Base-by-base conservation (phyloP, 2,113 vertebrate genomes). In the Suncus etruscus region DNA sequence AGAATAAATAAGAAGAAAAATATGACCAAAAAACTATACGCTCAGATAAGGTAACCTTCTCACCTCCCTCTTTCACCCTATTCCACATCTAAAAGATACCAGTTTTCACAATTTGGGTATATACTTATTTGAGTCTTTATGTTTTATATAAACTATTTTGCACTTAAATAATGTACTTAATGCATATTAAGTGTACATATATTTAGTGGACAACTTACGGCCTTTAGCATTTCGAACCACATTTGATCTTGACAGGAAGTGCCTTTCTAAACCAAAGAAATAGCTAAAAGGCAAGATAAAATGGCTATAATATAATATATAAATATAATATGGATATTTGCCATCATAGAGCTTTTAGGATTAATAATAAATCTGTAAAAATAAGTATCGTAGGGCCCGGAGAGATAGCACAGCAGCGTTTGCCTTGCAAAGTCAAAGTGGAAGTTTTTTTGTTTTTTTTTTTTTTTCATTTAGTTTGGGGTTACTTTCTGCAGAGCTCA, bases 191-290 rank as follows among this genome's bases (percentile, higher is more conserved):
- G 39, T 39, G 39, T 5, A 39, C 39, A 39, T 39, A 39, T 39
- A 39, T 39, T 39, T 39, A 74, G 45, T 20, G 50, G 0, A 1
- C 12, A 75, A 12, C 20, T 76, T 48, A 74, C 14, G 51, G 39
- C 68, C 29, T 61, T 70, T 76, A 39, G 31, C 75, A 11, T 89
- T 87, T 48, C 45, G 4, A 91, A 82, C 48, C 22, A 39, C 65
- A 11, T 82, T 88, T 85, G 65, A 24, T 51, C 68, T 79, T 78
- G 39, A 39, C 51, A 31, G 3, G 63, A 90, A 91, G 9, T 75
- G 15, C 15, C 32, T 89, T 89, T 80, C 77, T 89, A 89, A 89
- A 83, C 83, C 73, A 83, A 86, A 91, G 14, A n/a, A 77, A 63
- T 63, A 27, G 8, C 50, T 32, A 74, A 84, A 91, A 87, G 73